These are phyloP conservation scores for Aquatica leii DNA, from an alignment of 2,888 invertebrate species.

Conservation along the genomic window DNA sequence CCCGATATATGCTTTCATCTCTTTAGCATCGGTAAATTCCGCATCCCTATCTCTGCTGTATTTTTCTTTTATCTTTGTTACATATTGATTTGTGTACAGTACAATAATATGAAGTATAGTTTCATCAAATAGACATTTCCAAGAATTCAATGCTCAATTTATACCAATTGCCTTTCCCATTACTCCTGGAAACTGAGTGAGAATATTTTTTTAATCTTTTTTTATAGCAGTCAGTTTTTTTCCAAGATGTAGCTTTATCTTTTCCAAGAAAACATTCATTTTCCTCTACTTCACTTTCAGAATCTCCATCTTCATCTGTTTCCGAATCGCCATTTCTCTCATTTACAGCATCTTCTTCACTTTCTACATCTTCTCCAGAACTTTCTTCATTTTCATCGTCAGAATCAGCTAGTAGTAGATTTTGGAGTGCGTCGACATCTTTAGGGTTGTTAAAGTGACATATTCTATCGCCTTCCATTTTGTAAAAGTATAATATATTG, in stretches of 20 bases:
- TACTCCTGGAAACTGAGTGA: neutral
- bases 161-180: neutral
- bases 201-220: neutral
- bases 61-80: too few species aligned
- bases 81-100: neutral
- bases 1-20: neutral
- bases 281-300: too few species aligned
- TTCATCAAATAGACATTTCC: neutral
- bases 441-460: neutral
- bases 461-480: too few species aligned
- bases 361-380: too few species aligned
- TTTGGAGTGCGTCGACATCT: neutral
- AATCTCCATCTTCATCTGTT: neutral
- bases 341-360: too few species aligned
- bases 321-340: neutral
- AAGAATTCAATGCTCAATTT: neutral
- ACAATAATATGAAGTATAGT: neutral
- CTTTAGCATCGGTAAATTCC: neutral
- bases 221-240: neutral
- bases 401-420: neutral
- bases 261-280: neutral
- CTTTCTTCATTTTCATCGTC: neutral
- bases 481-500: too few species aligned
- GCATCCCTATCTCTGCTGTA: neutral
- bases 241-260: too few species aligned